phyloP scores from a whole-genome alignment of 2,888 invertebrate genomes.

The Bombylius major region DNA sequence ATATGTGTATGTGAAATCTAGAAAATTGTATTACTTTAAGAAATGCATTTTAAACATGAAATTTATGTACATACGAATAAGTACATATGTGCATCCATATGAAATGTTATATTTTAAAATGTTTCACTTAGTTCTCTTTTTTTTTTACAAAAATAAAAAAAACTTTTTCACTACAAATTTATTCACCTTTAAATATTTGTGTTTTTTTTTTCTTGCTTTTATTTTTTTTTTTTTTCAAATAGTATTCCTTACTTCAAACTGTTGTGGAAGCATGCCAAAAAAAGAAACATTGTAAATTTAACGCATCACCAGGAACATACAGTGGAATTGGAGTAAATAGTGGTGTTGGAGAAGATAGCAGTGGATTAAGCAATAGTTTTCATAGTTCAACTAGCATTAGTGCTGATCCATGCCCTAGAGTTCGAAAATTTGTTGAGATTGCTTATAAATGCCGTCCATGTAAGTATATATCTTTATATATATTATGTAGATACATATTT shows the following conservation, averaged over 20 bases:
- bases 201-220: too few relatives aligned
- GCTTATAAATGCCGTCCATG: slow-evolving; percentile 95
- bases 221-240: neutral
- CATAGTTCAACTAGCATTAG: slow-evolving; percentile 26
- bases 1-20: too few relatives aligned
- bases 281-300: slow-evolving; percentile 81
- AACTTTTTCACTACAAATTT: too few relatives aligned
- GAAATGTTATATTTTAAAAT: too few relatives aligned
- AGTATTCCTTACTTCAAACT: slow-evolving; percentile 88
- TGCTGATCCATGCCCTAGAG: slow-evolving; percentile 74
- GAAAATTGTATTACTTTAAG: too few relatives aligned
- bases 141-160: neutral
- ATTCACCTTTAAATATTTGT: neutral
- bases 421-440: slow-evolving; percentile 86
- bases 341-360: slow-evolving; percentile 31
- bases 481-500: neutral
- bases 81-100: too few relatives aligned
- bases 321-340: slow-evolving; percentile 45
- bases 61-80: too few relatives aligned
- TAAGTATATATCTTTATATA: slow-evolving; percentile 44
- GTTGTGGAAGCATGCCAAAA: slow-evolving; percentile 91
- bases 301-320: slow-evolving; percentile 75
- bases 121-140: too few relatives aligned
- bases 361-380: slow-evolving; percentile 18
- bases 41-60: too few relatives aligned